Conservation (phyloP, 2,113 vertebrate species). For the Cranoglanis bouderius region DNA sequence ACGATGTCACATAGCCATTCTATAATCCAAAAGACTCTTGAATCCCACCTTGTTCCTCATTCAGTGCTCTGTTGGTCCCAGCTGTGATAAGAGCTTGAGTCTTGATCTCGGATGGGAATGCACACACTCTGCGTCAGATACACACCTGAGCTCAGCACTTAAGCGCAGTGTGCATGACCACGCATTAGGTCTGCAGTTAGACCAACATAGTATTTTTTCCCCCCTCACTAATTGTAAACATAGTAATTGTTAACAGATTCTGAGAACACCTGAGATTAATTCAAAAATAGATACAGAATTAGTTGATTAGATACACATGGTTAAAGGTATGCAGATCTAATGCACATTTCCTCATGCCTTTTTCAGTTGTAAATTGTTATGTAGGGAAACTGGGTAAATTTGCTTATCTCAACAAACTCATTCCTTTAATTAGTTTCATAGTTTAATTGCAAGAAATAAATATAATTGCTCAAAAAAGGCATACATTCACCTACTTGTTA, state of each 20-base stretch:
- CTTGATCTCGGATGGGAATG: background rate
- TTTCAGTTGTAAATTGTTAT: background rate
- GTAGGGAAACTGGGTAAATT: no score
- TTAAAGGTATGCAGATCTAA: background rate
- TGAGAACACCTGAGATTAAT: background rate
- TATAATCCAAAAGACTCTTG: background rate
- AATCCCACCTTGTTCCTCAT: background rate
- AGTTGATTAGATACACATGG: background rate
- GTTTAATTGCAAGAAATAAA: background rate
- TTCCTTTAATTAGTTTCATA: background rate
- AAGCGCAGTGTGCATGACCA: background rate
- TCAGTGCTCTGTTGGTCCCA: background rate
- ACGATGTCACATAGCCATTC: background rate
- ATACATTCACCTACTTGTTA: background rate
- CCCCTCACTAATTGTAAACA: background rate
- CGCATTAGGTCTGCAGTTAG: background rate
- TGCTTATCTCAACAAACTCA: background rate
- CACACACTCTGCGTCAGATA: background rate
- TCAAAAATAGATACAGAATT: no score
- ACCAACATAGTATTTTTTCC: background rate
- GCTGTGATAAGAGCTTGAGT: background rate
- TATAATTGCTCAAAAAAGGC: background rate
- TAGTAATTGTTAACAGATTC: background rate
- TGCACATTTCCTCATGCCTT: background rate
- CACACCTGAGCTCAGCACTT: background rate